These are phyloP conservation scores for Lophura nycthemera DNA, from an alignment of 2,113 vertebrate genomes.

Conservation along the genomic window DNA sequence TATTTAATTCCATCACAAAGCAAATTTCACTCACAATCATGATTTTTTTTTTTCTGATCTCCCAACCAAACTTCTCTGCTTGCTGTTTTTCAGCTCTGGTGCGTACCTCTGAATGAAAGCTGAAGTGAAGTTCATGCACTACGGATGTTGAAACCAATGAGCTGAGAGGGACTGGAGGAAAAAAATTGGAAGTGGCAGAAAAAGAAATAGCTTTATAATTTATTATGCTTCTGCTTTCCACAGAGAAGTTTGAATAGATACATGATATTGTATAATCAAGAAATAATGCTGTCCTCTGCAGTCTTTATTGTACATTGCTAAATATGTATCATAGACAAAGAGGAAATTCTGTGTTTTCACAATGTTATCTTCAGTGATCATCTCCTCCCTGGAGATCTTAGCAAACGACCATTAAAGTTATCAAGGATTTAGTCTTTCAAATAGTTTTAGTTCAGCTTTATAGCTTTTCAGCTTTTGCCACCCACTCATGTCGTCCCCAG, in stretches of 20 bases:
- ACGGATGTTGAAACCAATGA: background rate
- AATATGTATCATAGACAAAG: constrained; percentile 31
- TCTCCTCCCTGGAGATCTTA: background rate
- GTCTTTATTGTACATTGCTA: constrained; percentile 9
- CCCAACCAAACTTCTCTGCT: background rate
- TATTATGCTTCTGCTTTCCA: background rate
- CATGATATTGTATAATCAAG: constrained; percentile 25
- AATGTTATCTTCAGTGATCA: constrained; percentile 18
- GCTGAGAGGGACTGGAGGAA: background rate
- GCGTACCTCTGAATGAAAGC: background rate
- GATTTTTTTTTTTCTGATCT: background rate
- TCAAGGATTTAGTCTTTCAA: background rate
- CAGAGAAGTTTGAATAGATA: constrained; percentile 21
- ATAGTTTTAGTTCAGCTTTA: background rate
- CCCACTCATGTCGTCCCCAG: background rate
- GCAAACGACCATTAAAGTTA: background rate
- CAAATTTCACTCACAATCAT: background rate
- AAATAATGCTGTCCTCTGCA: constrained; percentile 36
- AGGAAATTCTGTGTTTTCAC: background rate
- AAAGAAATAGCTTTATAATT: constrained; percentile 27
- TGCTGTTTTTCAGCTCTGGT: background rate
- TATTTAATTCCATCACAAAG: background rate
- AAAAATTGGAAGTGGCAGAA: background rate
- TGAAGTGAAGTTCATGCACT: constrained; percentile 1
- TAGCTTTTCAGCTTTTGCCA: background rate